These are phyloP conservation scores for Megaceryle alcyon DNA, from an alignment of 2,797 vertebrate genomes.

Conservation along the genomic window DNA sequence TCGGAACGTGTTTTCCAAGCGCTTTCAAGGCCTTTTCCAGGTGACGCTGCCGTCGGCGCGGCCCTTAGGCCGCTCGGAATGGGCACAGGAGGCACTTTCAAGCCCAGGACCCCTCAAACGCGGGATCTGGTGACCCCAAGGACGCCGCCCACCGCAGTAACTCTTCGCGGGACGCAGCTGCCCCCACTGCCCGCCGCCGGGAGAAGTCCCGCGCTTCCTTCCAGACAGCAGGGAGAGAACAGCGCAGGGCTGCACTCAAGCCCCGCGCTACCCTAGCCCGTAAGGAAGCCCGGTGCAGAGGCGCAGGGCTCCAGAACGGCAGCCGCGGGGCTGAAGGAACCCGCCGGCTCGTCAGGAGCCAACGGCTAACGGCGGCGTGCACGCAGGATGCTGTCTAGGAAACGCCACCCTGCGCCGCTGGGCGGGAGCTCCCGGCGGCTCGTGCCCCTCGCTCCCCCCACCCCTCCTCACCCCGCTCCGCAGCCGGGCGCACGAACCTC, in stretches of 20 bases:
- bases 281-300: not conserved
- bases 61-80: accelerated
- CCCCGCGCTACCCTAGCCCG: accelerated
- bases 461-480: too few relatives aligned
- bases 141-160: not conserved
- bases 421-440: not conserved
- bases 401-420: not conserved
- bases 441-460: not conserved
- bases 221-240: too few relatives aligned
- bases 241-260: too few relatives aligned
- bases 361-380: not conserved
- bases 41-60: accelerated
- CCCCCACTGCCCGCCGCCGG: not conserved
- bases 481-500: not conserved
- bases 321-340: not conserved
- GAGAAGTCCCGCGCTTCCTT: too few relatives aligned
- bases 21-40: accelerated
- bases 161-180: accelerated
- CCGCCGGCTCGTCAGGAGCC: too few relatives aligned
- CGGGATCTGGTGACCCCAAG: too few relatives aligned
- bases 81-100: too few relatives aligned
- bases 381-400: not conserved
- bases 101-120: too few relatives aligned
- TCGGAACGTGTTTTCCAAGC: accelerated
- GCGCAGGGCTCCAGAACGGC: not conserved